Evolutionary conservation across 2,113 vertebrate genomes (phyloP), one percentile per base, ranked within the genome.

Genomic region (Larimichthys crocea): DNA sequence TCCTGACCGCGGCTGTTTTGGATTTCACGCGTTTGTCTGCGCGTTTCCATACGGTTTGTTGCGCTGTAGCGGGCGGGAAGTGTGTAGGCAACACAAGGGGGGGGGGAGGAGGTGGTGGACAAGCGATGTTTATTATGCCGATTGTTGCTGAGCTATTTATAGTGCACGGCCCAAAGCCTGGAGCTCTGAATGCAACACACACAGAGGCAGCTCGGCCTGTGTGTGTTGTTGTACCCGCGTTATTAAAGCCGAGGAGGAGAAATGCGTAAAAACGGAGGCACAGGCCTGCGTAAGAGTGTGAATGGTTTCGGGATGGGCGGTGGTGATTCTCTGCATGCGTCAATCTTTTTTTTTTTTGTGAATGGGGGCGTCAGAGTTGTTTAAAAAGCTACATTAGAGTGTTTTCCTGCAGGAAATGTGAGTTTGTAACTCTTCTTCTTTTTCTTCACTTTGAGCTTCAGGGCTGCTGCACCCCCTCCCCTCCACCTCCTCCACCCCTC

Each of bases 261-360:
- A 86, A 62, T 15, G 70, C 40, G 79, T 74, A 56, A 73, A 76
- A 88, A 66, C 3, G 29, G 29, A 85, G 81, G 31, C 48, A 57
- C 68, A 24, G 86, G 88, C 90, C 88, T 83, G 85, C 22, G 53
- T 31, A 4, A 79, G 79, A 76, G 77, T 89, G 85, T 88, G 89
- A 90, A 89, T 91, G 91, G 88, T 57, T 40, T 84, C 85, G 88
- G 89, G 89, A 92, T 92, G 93, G 93, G 92, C 92, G 92, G 93
- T 88, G 92, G 92, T 93, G 89, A 90, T 80, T 86, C 88, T 91
- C 92, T 93, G 90, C 90, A 94, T 94, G 93, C 93, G 93, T 93
- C 92, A 94, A 91, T 87, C 82, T 90, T 82, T 85, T 69, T 81
- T 62, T 90, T 94, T 94, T 94, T 26, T 26, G 91, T 94, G 92